Percentiles rank a stretch among this genome's conserved stretches.
These are phyloP conservation scores for Drosophila carrolli DNA, from an alignment of 1,140 invertebrate genomes.

Conservation along the genomic window DNA sequence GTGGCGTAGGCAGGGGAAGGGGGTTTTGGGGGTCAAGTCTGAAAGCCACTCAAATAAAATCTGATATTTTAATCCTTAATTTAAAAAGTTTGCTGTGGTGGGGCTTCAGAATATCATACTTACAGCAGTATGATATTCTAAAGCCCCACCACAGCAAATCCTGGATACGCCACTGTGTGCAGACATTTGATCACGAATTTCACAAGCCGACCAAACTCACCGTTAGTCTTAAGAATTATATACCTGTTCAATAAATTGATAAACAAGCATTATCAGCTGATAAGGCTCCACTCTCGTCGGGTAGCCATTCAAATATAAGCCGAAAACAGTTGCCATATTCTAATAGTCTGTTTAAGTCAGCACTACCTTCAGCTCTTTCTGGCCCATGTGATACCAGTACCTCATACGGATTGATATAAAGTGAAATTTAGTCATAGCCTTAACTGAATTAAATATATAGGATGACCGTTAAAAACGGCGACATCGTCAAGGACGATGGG, in stretches of 20 bases:
- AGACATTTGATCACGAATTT: constrained; percentile 7
- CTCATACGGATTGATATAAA: not conserved
- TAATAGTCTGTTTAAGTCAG: constrained; percentile 30
- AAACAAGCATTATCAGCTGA: constrained; percentile 37
- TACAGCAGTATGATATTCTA: too few species aligned
- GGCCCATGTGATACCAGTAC: constrained; percentile 4
- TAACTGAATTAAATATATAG: not conserved
- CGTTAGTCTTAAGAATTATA: constrained; percentile 44
- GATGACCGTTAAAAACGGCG: constrained; percentile 65
- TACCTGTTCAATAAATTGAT: constrained; percentile 32
- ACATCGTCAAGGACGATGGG: constrained; percentile 63
- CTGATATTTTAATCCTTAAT: too few species aligned
- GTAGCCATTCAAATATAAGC: constrained; percentile 45
- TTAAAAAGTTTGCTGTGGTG: too few species aligned
- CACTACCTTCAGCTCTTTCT: constrained; percentile 5
- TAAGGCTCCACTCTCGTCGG: constrained; percentile 9
- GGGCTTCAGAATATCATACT: too few species aligned
- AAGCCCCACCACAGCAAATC: too few species aligned
- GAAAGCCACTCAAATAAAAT: too few species aligned
- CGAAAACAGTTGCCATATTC: constrained; percentile 6
- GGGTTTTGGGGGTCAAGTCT: too few species aligned
- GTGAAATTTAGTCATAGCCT: constrained; percentile 3
- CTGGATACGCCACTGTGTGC: too few species aligned
- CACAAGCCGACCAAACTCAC: constrained; percentile 33
- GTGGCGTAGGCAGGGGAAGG: too few species aligned